Base-by-base conservation (phyloP, 2,888 invertebrate genomes). In the Nudaria mundana region DNA sequence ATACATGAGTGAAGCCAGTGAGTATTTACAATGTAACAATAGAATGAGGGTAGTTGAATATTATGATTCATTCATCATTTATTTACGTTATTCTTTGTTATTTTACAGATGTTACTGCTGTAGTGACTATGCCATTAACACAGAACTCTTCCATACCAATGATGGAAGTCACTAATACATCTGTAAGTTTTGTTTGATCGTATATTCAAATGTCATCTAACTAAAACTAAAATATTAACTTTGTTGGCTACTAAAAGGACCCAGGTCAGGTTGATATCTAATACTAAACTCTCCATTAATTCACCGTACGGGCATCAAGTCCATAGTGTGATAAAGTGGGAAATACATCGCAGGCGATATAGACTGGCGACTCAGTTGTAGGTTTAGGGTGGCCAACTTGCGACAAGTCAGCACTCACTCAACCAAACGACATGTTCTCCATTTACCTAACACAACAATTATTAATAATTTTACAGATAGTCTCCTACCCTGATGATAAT, bases 1-100 rank as follows among this genome's bases (percentile, higher is more conserved):
- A 30, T 87, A 81, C 44, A 87, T 88, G 67, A 87, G 84, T 76
- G 87, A 87, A 81, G 69, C 85, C 64, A 87, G 88, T 88, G 62
- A 79, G 88, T 76, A 20, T 20, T 5, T 20, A n/a, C 8, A 5
- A 7, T 20, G 6, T 20, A 20, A 20, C 15, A 5, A 18, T 10
- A 31, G n/a, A 37, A 23, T 39, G 34, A 44, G 37, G 53, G 49
- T 59, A 52, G 6, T 26, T 26, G 3, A n/a, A 28, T 28, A 13
- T 13, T 14, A n/a, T 24, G n/a, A 12, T 10, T 15, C 5, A 18
- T 2, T 22, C 11, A 23, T 35, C 31, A 8, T 36, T 10, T 26
- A 26, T 26, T 34, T 8, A 35, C n/a, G n/a, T n/a, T n/a, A 12
- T 39, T 18, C 11, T 37, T 44, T 30, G 23, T 44, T 25, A 35